phyloP scores from a whole-genome alignment of 2,797 vertebrate species.

The Ciconia nigra region DNA sequence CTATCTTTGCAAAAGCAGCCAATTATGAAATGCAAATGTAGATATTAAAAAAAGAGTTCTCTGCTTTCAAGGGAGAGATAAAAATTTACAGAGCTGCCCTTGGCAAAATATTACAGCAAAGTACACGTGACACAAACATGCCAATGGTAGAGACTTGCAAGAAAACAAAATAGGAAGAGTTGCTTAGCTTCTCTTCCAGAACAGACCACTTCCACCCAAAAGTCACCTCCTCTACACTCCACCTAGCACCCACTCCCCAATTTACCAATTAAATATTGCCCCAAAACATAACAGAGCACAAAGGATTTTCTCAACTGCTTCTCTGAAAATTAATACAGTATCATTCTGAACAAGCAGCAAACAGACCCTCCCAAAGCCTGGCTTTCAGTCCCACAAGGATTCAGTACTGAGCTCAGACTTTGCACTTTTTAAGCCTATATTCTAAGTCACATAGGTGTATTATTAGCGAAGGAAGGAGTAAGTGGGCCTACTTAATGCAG shows the following conservation, averaged over 20 bases:
- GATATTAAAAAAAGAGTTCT: background rate
- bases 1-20: background rate
- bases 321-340: background rate
- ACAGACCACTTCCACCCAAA: background rate
- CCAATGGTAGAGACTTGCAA: background rate
- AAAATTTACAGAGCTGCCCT: background rate
- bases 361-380: background rate
- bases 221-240: background rate
- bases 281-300: background rate
- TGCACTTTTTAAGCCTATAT: background rate
- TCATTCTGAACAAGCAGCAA: background rate
- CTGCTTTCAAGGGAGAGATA: background rate
- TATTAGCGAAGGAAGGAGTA: background rate
- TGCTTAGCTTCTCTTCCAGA: background rate
- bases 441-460: background rate
- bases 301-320: background rate
- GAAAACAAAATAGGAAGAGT: background rate
- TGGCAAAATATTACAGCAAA: background rate
- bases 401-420: background rate
- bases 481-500: background rate
- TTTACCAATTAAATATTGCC: background rate
- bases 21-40: background rate
- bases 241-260: background rate
- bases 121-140: background rate
- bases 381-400: background rate